These are phyloP conservation scores for Steinernema carpocapsae DNA, from an alignment of 2,888 invertebrate species.

Conservation along the genomic window DNA sequence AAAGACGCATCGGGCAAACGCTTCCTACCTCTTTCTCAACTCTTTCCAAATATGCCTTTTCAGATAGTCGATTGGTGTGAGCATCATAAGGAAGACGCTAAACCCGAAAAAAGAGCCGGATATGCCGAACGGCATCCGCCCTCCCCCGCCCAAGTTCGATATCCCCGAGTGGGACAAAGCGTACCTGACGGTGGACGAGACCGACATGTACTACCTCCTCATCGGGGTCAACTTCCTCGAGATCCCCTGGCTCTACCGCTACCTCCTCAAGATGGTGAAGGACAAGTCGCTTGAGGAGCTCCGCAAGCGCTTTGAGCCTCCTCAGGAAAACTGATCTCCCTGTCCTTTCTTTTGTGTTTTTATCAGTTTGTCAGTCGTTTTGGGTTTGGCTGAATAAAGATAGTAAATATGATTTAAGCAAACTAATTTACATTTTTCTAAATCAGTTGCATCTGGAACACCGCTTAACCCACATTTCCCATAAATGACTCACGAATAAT, in stretches of 20 bases:
- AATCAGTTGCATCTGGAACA: too few species aligned
- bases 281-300: neutral
- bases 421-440: too few species aligned
- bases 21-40: too few species aligned
- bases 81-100: neutral
- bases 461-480: too few species aligned
- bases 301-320: slow-evolving; percentile 6
- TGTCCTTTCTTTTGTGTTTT: neutral
- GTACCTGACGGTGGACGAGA: slow-evolving; percentile 6
- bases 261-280: slow-evolving; percentile 2
- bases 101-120: neutral
- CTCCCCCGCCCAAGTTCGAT: neutral
- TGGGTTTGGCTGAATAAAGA: too few species aligned
- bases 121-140: neutral
- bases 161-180: neutral
- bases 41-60: neutral
- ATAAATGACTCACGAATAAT: too few species aligned
- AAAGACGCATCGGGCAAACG: too few species aligned
- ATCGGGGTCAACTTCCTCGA: slow-evolving; percentile 13
- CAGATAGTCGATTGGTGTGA: slow-evolving; percentile 1
- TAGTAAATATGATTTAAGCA: too few species aligned
- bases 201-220: slow-evolving; percentile 14
- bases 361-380: too few species aligned
- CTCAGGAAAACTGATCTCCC: neutral
- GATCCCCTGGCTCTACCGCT: slow-evolving; percentile 22